A percentile compares a stretch with the other conserved stretches of the same genome.
Evolutionary conservation across 1,140 invertebrate species (phyloP).

Genomic region (Bombus ignitus): DNA sequence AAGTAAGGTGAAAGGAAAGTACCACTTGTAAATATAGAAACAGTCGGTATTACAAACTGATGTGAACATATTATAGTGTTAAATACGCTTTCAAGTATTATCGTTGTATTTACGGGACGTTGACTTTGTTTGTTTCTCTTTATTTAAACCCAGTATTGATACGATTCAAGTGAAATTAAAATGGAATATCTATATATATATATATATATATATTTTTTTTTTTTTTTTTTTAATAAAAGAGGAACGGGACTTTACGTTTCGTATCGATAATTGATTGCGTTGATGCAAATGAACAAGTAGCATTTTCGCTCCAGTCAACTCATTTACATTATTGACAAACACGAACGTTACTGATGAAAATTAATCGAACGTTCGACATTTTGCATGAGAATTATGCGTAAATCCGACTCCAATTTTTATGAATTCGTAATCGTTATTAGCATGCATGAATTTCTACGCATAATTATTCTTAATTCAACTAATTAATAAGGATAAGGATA

Average conservation of each 20-base stretch:
- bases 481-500: too few relatives aligned
- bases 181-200: neutral
- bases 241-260: neutral
- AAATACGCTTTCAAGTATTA: conserved; percentile 6
- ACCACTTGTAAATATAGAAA: neutral
- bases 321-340: neutral
- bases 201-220: too few relatives aligned
- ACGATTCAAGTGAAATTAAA: neutral
- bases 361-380: too few relatives aligned
- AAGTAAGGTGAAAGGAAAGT: conserved; percentile 26
- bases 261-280: neutral
- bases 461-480: too few relatives aligned
- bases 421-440: too few relatives aligned
- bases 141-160: neutral
- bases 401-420: too few relatives aligned
- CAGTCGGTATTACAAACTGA: neutral
- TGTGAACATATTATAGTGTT: conserved; percentile 11
- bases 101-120: neutral
- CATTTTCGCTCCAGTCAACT: too few relatives aligned
- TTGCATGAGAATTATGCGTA: too few relatives aligned
- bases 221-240: neutral
- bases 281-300: neutral
- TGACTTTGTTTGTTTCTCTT: neutral
- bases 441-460: too few relatives aligned
- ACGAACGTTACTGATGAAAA: neutral